Base-by-base conservation (phyloP, 2,888 invertebrate genomes). In the Machimus rusticus region DNA sequence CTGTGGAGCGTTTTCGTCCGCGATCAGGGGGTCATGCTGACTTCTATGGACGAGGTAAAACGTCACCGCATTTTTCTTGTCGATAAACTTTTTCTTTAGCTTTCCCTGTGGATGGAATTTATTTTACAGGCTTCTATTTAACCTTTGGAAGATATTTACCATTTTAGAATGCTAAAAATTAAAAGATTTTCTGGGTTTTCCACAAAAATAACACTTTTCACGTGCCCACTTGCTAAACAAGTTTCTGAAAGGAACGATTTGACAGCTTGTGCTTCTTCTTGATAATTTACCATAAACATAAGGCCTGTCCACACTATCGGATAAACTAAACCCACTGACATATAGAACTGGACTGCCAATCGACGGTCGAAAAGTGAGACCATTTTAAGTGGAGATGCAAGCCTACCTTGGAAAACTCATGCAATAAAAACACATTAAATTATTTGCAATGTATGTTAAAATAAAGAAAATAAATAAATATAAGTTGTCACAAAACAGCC, bases 41-140 rank as follows among this genome's bases (percentile, higher is more conserved):
- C 98, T 98, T 91, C 99, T 95, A 91, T 99, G 98, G 1, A 99
- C 98, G 89, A 99, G 93, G 91, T 97, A 96, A 92, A 99, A 99
- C 0, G 97, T 98, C 31, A 98, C 96, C 0, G 98, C 95, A 91
- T 96, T 96, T 92, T 98, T 98, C 90, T 97, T 97, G 91, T 98
- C 97, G 90, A 99, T 98, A 91, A 98, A 99, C 91, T 91, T 85
- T 76, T 91, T 93, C 87, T 92, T 93, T 2, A 90, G 89, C 88
- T 93, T 92, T 0, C 90, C 92, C 92, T 92, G 19, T n/a, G 76
- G 8, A 12, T 76, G 2, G 6, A 9, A 76, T 31, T 76, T 37
- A 76, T 76, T 34, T 28, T 66, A 76, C 6, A 16, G 3, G 8
- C 0, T 37, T 0, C 9, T 34, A n/a, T 31, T n/a, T 76, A 76